Evolutionary conservation across 1,140 invertebrate species (phyloP).

Genomic region (Penaeus indicus): DNA sequence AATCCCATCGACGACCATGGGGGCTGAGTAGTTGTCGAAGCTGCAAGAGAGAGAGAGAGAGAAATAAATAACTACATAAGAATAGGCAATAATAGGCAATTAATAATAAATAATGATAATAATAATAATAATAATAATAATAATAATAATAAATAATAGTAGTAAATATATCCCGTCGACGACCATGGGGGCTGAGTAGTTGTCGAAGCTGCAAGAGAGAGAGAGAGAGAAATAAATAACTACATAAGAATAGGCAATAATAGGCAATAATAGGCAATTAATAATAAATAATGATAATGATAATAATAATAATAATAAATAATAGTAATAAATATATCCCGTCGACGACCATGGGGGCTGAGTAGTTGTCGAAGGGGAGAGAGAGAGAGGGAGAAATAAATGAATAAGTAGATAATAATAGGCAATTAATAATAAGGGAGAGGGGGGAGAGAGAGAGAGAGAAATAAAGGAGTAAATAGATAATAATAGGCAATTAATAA

Average conservation of each 20-base stretch:
- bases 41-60: constrained; percentile 73
- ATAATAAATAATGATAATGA: no score
- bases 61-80: neutral
- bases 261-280: neutral
- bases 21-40: constrained; percentile 98
- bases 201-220: constrained; percentile 85
- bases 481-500: no score
- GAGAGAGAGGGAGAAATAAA: neutral
- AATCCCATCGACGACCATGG: constrained; percentile 97
- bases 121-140: no score
- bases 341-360: constrained; percentile 97
- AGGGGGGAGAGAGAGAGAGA: no score
- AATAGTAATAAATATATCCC: constrained; percentile 75
- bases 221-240: neutral
- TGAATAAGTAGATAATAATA: no score
- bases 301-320: no score
- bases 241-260: neutral
- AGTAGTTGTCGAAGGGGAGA: constrained; percentile 92
- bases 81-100: neutral
- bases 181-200: constrained; percentile 97
- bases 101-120: neutral
- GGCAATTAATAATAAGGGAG: no score
- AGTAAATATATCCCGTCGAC: constrained; percentile 85
- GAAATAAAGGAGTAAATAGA: no score
- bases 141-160: no score